phyloP scores from a whole-genome alignment of 2,113 vertebrate genomes.

The Corythoichthys haematopterus region DNA sequence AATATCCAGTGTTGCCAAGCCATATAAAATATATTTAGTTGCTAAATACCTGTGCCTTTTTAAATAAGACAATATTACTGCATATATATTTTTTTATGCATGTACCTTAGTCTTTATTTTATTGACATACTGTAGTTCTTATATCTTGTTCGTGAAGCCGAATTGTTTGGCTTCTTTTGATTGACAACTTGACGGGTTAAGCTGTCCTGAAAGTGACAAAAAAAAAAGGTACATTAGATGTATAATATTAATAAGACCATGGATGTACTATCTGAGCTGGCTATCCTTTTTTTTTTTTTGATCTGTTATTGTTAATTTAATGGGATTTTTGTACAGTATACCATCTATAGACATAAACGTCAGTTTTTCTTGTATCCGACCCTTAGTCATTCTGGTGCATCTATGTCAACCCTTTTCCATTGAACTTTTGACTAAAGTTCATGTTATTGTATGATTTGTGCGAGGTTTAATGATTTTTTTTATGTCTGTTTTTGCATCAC shows the following conservation, averaged over 20 bases:
- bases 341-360: slow-evolving; percentile 10
- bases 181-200: neutral
- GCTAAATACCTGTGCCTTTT: slow-evolving; percentile 16
- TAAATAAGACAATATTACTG: slow-evolving; percentile 16
- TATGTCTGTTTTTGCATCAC: slow-evolving; percentile 6
- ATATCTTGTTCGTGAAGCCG: slow-evolving; percentile 1
- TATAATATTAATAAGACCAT: slow-evolving; percentile 8
- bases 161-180: slow-evolving; percentile 12
- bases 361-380: neutral
- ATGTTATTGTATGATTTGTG: slow-evolving; percentile 29
- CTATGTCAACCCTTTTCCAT: slow-evolving; percentile 5
- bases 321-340: slow-evolving; percentile 20
- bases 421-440: slow-evolving; percentile 42
- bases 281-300: slow-evolving; percentile 21
- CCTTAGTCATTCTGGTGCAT: neutral
- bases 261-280: neutral
- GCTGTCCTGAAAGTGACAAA: neutral
- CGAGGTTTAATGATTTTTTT: slow-evolving; percentile 22
- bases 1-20: neutral
- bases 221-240: slow-evolving; percentile 39
- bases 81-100: slow-evolving; percentile 1
- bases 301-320: slow-evolving; percentile 23
- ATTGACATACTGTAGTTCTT: neutral
- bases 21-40: neutral
- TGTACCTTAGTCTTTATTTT: slow-evolving; percentile 9